Percentiles rank a stretch among this genome's conserved stretches.
Conservation (phyloP, 2,797 vertebrate genomes). For the Diceros bicornis region DNA sequence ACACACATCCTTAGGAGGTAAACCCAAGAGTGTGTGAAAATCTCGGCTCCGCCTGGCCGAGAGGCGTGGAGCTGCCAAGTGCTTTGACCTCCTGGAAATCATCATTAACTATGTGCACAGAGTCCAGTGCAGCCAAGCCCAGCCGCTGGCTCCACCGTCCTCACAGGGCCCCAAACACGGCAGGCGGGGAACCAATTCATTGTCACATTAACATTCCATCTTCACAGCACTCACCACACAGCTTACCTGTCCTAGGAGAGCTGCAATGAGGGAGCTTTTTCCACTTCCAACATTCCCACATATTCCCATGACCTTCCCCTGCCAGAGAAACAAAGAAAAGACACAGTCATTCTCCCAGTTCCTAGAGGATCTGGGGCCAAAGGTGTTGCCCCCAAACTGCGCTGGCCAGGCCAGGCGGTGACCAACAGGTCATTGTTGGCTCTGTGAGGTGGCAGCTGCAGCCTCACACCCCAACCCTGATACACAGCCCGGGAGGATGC, state of each 20-base stretch:
- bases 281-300: constrained; percentile 94
- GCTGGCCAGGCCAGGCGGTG: neutral
- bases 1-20: neutral
- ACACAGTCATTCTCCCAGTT: neutral
- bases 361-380: neutral
- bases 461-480: neutral
- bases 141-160: neutral
- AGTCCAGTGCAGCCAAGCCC: fast-evolving
- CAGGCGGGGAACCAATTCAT: neutral
- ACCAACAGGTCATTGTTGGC: too few relatives aligned
- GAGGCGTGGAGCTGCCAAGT: neutral
- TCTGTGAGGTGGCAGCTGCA: neutral
- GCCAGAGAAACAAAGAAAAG: neutral
- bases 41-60: neutral
- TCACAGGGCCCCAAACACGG: neutral
- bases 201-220: fast-evolving
- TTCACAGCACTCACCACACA: fast-evolving
- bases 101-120: fast-evolving
- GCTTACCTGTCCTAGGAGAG: constrained; percentile 93
- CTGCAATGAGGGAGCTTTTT: constrained; percentile 93
- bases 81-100: neutral
- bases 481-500: neutral
- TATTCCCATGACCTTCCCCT: constrained; percentile 93
- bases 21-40: neutral
- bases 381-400: neutral